phyloP scores from a whole-genome alignment of 2,113 vertebrate genomes.

The Morone saxatilis region DNA sequence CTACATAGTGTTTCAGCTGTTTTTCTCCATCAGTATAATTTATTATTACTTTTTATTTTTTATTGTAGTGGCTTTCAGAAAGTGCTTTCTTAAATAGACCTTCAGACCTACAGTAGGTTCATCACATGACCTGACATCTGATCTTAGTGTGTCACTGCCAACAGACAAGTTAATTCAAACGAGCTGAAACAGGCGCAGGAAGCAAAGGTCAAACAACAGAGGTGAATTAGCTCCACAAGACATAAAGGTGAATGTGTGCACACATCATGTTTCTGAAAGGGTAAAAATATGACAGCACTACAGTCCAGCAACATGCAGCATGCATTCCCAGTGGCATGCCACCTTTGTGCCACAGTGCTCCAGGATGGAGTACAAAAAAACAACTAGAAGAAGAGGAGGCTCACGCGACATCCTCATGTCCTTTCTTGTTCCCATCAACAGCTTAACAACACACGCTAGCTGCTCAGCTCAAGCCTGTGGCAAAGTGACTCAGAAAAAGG shows the following conservation, averaged over 20 bases:
- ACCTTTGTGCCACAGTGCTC: slow-evolving; percentile 49
- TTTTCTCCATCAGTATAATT: too few relatives aligned
- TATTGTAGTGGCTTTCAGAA: neutral
- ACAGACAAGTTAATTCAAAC: slow-evolving; percentile 2
- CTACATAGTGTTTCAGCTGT: neutral
- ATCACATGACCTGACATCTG: neutral
- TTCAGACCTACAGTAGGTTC: neutral
- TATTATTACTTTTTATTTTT: neutral
- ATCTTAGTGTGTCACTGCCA: slow-evolving; percentile 11
- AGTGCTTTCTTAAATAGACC: slow-evolving; percentile 3
- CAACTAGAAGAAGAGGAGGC: slow-evolving; percentile 15
- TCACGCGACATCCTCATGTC: slow-evolving; percentile 64
- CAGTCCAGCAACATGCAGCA: slow-evolving; percentile 27
- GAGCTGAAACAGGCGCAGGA: slow-evolving; percentile 9
- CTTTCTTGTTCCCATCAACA: slow-evolving; percentile 67
- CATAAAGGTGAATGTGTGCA: slow-evolving; percentile 48
- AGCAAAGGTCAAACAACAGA: slow-evolving; percentile 51
- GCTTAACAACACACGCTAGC: slow-evolving; percentile 48
- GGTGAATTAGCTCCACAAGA: slow-evolving; percentile 10
- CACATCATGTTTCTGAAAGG: slow-evolving; percentile 50
- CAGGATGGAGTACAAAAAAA: slow-evolving; percentile 11
- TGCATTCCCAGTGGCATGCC: slow-evolving; percentile 32
- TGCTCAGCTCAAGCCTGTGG: slow-evolving; percentile 48
- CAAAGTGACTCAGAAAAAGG: slow-evolving; percentile 59
- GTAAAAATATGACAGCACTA: slow-evolving; percentile 39